These are phyloP conservation scores for human (Homo sapiens) DNA, from an alignment of 2,113 vertebrate genomes.

Conservation along the genomic window GRCh38 chr16:51255501-51256000, in stretches of 20 bases:
- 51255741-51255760: background rate
- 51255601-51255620: background rate
- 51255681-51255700: slow-evolving; percentile 14
- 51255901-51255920: background rate
- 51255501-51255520: background rate
- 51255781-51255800: too few species aligned
- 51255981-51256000: background rate
- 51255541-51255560: fast-evolving
- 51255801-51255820: background rate
- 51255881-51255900: background rate
- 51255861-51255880: background rate
- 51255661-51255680: slow-evolving; percentile 43
- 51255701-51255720: slow-evolving; percentile 44
- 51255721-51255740: background rate
- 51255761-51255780: background rate
- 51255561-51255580: background rate
- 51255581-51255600: background rate
- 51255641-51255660: background rate
- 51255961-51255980: background rate
- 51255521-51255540: background rate
- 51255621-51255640: background rate
- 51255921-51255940: background rate
- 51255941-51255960: background rate
- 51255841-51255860: too few species aligned
- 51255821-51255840: background rate